A percentile compares a stretch with the other conserved stretches of the same genome.
phyloP scores from a whole-genome alignment of 2,113 vertebrate species.

The Sylvietta virens region DNA sequence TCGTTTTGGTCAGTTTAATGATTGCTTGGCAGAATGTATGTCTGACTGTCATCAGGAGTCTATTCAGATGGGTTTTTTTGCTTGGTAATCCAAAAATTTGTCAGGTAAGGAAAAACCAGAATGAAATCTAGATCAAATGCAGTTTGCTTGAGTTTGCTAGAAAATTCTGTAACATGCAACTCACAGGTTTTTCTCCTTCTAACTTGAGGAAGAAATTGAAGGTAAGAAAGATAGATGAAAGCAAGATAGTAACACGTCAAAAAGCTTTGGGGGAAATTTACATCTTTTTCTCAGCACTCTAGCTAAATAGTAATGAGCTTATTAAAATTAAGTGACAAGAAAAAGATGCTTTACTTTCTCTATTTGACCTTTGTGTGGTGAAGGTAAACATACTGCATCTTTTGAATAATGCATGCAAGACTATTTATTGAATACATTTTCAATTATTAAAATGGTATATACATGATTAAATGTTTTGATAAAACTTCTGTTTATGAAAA shows the following conservation, averaged over 20 bases:
- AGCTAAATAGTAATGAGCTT: constrained; percentile 17
- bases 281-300: not conserved
- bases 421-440: not conserved
- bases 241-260: not conserved
- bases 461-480: not conserved
- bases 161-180: not conserved
- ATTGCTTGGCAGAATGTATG: not conserved
- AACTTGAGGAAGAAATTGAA: not conserved
- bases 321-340: constrained; percentile 31
- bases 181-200: not conserved
- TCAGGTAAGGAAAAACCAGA: not conserved
- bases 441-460: not conserved
- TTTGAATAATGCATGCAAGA: constrained; percentile 25
- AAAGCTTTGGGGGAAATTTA: not conserved
- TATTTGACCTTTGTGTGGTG: constrained; percentile 21
- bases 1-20: not conserved
- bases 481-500: not conserved
- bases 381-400: constrained; percentile 25
- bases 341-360: not conserved
- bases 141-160: not conserved
- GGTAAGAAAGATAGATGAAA: not conserved
- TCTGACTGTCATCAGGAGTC: not conserved
- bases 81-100: not conserved
- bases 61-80: not conserved
- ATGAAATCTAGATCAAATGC: not conserved